Percentiles rank a stretch among this genome's conserved stretches.
phyloP scores from a whole-genome alignment of 2,113 vertebrate genomes.

The Egretta garzetta region DNA sequence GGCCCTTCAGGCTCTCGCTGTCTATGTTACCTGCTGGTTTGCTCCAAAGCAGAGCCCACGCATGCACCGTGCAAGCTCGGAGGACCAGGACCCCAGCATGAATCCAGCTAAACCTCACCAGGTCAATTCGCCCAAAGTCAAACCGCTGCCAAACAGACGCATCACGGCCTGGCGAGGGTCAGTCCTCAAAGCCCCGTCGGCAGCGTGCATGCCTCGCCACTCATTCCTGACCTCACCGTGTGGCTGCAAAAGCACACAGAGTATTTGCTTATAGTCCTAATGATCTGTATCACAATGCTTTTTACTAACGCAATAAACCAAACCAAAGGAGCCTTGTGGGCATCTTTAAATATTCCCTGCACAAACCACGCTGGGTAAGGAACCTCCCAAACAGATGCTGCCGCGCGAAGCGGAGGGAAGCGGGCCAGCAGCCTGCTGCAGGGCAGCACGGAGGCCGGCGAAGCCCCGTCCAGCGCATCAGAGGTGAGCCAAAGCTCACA shows the following conservation, averaged over 20 bases:
- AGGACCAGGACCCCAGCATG: not conserved
- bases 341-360: slow-evolving; percentile 21
- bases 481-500: not conserved
- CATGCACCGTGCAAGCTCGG: not conserved
- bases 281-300: not conserved
- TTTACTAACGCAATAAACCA: not conserved
- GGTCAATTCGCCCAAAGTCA: not conserved
- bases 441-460: not conserved
- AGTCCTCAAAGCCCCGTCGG: not conserved
- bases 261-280: not conserved
- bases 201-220: rapidly evolving
- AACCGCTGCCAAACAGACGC: not conserved
- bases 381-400: not conserved
- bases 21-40: not conserved
- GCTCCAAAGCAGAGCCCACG: not conserved
- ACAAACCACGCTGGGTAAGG: not conserved
- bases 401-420: rapidly evolving
- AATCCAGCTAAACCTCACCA: not conserved
- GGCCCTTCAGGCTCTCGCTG: not conserved
- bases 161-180: rapidly evolving
- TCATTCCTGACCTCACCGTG: rapidly evolving
- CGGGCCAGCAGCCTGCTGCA: not conserved
- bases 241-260: not conserved
- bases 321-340: not conserved
- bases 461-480: not conserved